These are phyloP conservation scores for Antechinus stuartii DNA, from an alignment of 2,113 vertebrate species.

Conservation along the genomic window DNA sequence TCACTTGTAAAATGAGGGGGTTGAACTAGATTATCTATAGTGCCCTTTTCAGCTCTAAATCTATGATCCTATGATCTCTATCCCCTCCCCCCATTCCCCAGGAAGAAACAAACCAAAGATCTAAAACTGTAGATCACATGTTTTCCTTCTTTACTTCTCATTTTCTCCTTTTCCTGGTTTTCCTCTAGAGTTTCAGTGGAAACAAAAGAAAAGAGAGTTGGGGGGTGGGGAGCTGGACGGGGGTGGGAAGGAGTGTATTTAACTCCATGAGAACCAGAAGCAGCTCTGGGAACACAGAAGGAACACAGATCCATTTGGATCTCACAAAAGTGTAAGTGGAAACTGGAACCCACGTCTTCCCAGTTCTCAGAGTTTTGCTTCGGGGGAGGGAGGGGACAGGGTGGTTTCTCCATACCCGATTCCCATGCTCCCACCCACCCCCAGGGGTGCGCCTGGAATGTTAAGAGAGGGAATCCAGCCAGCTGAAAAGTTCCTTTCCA, in stretches of 20 bases:
- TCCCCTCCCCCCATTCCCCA: not conserved
- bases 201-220: not conserved
- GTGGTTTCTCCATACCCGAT: not conserved
- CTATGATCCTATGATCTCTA: not conserved
- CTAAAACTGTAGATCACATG: not conserved
- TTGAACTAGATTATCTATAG: not conserved
- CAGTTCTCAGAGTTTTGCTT: not conserved
- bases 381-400: not conserved
- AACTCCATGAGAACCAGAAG: slow-evolving; percentile 15
- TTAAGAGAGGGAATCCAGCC: slow-evolving; percentile 48
- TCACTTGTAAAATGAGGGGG: not conserved
- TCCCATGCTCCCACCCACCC: slow-evolving; percentile 20
- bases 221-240: not conserved
- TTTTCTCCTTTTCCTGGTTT: slow-evolving; percentile 2
- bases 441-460: slow-evolving; percentile 66
- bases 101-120: not conserved
- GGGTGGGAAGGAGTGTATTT: slow-evolving; percentile 12
- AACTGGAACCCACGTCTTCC: not conserved
- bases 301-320: not conserved
- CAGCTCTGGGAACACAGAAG: slow-evolving; percentile 13
- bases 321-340: slow-evolving; percentile 22
- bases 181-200: slow-evolving; percentile 60
- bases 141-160: slow-evolving; percentile 7
- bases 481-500: slow-evolving; percentile 60
- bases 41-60: not conserved